These are phyloP conservation scores for Toxotes jaculatrix DNA, from an alignment of 2,113 vertebrate genomes.

Conservation along the genomic window DNA sequence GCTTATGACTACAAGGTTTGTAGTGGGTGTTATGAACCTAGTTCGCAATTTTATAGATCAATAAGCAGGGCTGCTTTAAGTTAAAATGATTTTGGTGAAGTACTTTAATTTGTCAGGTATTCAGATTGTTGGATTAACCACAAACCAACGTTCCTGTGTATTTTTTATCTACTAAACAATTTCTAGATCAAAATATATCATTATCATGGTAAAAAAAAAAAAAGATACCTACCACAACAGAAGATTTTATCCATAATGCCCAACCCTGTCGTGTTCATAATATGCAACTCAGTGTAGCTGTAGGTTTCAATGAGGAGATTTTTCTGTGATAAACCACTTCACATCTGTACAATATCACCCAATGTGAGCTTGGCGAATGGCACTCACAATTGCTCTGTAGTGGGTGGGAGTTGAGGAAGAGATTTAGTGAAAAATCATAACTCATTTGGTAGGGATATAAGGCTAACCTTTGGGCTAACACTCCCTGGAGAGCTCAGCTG, in stretches of 20 bases:
- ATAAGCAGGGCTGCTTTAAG: neutral
- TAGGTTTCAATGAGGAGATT: slow-evolving; percentile 13
- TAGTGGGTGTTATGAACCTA: no score
- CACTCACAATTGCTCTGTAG: slow-evolving; percentile 50
- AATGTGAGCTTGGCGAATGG: slow-evolving; percentile 48
- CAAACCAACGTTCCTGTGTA: neutral
- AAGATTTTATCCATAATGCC: neutral
- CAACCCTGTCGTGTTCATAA: neutral
- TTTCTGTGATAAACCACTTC: slow-evolving; percentile 46
- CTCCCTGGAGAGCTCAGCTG: slow-evolving; percentile 63
- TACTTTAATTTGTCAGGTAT: neutral
- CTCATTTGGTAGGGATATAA: slow-evolving; percentile 79
- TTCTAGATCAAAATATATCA: neutral
- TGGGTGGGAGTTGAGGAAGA: slow-evolving; percentile 63
- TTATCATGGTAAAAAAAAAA: neutral
- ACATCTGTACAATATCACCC: slow-evolving; percentile 64
- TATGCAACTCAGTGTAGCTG: neutral
- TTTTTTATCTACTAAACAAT: neutral
- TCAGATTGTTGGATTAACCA: neutral
- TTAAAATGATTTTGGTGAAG: neutral
- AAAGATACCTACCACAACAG: accelerated
- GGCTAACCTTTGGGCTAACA: slow-evolving; percentile 76
- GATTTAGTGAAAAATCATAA: slow-evolving; percentile 76
- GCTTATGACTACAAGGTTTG: neutral
- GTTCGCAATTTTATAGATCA: no score